These are phyloP conservation scores for Bothrops jararaca DNA, from an alignment of 2,113 vertebrate species.

Conservation along the genomic window DNA sequence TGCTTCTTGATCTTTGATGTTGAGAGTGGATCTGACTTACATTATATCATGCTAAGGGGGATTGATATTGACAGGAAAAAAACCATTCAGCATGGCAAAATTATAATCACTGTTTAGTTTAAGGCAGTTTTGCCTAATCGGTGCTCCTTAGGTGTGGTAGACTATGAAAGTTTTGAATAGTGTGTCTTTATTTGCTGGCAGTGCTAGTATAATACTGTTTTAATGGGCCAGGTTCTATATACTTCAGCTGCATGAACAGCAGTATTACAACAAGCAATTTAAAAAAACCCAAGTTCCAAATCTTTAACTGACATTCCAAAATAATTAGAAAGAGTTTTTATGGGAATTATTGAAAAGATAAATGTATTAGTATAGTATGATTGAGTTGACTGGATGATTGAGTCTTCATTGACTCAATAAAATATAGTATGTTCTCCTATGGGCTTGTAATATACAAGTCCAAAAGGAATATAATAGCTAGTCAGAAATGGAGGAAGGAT, in stretches of 20 bases:
- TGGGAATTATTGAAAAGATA: constrained; percentile 39
- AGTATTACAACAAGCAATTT: constrained; percentile 23
- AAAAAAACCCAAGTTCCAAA: not conserved
- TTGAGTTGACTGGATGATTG: not conserved
- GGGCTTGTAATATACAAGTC: constrained; percentile 26
- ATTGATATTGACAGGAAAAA: constrained; percentile 24
- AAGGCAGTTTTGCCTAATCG: not conserved
- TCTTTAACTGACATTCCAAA: constrained; percentile 38
- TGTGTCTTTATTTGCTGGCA: not conserved
- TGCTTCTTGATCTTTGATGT: constrained; percentile 39
- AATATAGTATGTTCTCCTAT: constrained; percentile 34
- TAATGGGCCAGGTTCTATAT: constrained; percentile 36
- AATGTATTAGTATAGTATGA: constrained; percentile 28
- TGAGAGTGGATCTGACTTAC: constrained; percentile 34
- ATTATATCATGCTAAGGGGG: constrained; percentile 45
- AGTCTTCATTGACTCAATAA: not conserved
- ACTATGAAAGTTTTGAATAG: not conserved
- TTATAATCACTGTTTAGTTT: constrained; percentile 34
- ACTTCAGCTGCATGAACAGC: constrained; percentile 29
- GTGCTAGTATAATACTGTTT: constrained; percentile 29
- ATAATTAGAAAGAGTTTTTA: constrained; percentile 31
- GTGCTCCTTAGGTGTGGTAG: accelerated
- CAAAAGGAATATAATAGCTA: constrained; percentile 20
- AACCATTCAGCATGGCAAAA: constrained; percentile 45
- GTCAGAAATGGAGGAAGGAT: not conserved